Evolutionary conservation across 2,797 vertebrate genomes (phyloP).

Genomic region (Myripristis murdjan): DNA sequence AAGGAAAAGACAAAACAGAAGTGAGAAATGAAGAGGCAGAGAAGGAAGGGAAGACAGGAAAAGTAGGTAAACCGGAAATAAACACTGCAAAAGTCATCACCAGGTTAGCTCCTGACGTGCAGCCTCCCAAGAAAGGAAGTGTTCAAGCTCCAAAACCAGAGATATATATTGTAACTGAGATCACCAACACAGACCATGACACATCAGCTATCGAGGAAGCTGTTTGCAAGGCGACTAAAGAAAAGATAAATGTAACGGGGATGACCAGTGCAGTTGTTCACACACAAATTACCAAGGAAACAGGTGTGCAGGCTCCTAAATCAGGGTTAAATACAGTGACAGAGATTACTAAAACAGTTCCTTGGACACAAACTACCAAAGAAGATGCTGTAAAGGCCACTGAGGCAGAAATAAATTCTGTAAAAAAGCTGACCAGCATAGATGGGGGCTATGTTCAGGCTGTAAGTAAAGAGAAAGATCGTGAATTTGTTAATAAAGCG

Average conservation of each 20-base stretch:
- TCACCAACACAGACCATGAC: background rate
- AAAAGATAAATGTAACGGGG: background rate
- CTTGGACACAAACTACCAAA: constrained; percentile 7
- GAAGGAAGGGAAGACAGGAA: too few species aligned
- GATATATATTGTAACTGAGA: background rate
- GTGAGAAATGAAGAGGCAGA: too few species aligned
- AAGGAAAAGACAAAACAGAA: background rate
- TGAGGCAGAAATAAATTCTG: background rate
- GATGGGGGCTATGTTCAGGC: background rate
- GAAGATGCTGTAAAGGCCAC: constrained; percentile 1
- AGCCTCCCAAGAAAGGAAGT: background rate
- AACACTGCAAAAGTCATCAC: background rate
- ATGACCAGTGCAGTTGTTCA: background rate
- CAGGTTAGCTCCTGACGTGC: background rate
- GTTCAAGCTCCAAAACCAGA: background rate
- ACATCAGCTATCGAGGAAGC: background rate
- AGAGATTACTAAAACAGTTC: background rate
- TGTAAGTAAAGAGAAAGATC: background rate
- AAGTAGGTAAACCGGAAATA: background rate
- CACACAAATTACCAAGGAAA: background rate
- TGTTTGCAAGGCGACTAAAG: background rate
- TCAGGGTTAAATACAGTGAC: background rate
- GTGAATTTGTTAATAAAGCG: background rate
- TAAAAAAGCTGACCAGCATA: background rate
- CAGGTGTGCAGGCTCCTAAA: background rate